Conservation (phyloP, 2,797 vertebrate genomes). For the Macropodus opercularis region DNA sequence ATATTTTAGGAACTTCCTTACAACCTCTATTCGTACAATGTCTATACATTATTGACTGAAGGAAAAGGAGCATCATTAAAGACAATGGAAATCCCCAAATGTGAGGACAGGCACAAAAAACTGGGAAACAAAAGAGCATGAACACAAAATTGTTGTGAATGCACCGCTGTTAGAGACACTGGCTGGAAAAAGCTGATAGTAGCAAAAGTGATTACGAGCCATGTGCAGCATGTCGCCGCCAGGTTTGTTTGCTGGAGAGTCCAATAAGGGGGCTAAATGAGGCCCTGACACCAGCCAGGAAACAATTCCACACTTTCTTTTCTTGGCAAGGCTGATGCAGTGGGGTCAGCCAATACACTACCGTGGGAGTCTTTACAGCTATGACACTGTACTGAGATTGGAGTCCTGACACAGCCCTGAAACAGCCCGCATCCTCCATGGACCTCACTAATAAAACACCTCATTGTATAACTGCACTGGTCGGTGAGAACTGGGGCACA, state of each 20-base stretch:
- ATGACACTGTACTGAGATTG: slow-evolving; percentile 59
- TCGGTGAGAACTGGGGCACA: slow-evolving; percentile 4
- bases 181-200: slow-evolving; percentile 40
- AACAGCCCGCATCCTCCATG: slow-evolving; percentile 34
- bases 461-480: slow-evolving; percentile 14
- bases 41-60: not conserved
- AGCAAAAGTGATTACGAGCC: slow-evolving; percentile 53
- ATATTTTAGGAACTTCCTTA: not conserved
- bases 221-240: slow-evolving; percentile 43
- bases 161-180: slow-evolving; percentile 32
- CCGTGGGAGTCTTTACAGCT: slow-evolving; percentile 57
- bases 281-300: slow-evolving; percentile 67
- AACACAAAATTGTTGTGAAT: slow-evolving; percentile 35
- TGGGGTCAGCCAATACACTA: slow-evolving; percentile 59
- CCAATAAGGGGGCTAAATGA: slow-evolving; percentile 68
- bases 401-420: slow-evolving; percentile 57
- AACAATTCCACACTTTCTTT: slow-evolving; percentile 63
- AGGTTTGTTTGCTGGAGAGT: slow-evolving; percentile 54
- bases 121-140: slow-evolving; percentile 24
- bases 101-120: slow-evolving; percentile 6
- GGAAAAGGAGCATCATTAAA: slow-evolving; percentile 8
- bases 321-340: slow-evolving; percentile 50
- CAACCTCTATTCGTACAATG: not conserved
- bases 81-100: slow-evolving; percentile 9
- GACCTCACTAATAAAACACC: slow-evolving; percentile 45